These are phyloP conservation scores for Pelmatolapia mariae DNA, from an alignment of 2,113 vertebrate genomes.

Conservation along the genomic window DNA sequence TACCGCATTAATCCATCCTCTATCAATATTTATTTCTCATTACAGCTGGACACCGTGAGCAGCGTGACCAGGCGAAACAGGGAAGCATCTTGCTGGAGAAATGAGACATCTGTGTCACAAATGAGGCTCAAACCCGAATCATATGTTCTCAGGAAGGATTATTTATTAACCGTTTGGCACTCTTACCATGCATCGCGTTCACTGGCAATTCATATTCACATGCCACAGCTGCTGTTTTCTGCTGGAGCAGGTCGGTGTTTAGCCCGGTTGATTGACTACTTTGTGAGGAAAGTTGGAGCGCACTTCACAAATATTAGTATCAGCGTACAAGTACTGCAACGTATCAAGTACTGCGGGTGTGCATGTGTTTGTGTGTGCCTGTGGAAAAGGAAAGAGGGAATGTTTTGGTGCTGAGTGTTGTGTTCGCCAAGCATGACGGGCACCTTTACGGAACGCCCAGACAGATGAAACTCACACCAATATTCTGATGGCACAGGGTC, in stretches of 20 bases:
- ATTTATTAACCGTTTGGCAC: not conserved
- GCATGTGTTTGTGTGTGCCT: not conserved
- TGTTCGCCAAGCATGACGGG: not conserved
- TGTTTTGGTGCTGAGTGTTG: not conserved
- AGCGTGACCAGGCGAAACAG: not conserved
- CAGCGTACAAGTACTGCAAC: not conserved
- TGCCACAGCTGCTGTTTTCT: not conserved
- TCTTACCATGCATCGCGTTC: not conserved
- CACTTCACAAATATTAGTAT: not conserved
- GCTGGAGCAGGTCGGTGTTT: not conserved
- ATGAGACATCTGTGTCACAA: not conserved
- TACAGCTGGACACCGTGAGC: not conserved
- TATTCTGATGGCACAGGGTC: not conserved
- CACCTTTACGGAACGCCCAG: not conserved
- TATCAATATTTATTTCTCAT: slow-evolving; percentile 13
- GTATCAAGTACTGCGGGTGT: not conserved
- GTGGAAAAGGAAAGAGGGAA: not conserved
- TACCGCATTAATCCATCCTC: not conserved
- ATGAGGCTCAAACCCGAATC: not conserved
- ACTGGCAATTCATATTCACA: not conserved
- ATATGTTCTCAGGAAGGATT: not conserved
- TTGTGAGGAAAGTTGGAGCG: not conserved
- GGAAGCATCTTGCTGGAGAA: not conserved
- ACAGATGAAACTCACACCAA: not conserved
- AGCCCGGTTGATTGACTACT: not conserved